These are phyloP conservation scores for Liolophura sinensis DNA, from an alignment of 1,140 invertebrate species.

Conservation along the genomic window DNA sequence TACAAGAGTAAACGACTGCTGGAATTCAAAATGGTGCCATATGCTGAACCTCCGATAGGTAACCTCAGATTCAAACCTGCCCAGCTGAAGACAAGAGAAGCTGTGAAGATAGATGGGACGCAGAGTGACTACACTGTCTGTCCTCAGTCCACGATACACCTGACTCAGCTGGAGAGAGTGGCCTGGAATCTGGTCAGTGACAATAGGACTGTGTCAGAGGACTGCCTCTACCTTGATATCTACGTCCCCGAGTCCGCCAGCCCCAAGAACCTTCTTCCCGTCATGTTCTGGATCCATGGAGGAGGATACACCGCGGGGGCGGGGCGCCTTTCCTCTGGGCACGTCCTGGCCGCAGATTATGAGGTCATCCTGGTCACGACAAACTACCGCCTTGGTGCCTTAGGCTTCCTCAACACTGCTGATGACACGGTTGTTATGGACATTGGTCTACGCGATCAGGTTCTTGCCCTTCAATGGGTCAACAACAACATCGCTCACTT, in stretches of 20 bases:
- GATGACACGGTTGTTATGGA: slow-evolving; percentile 38
- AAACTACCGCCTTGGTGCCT: slow-evolving; percentile 82
- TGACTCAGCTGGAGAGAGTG: too few relatives aligned
- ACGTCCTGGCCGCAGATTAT: slow-evolving; percentile 71
- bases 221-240: slow-evolving; percentile 11
- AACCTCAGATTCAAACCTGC: too few relatives aligned
- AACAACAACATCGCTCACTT: slow-evolving; percentile 73
- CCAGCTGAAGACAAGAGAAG: too few relatives aligned
- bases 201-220: not conserved
- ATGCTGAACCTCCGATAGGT: too few relatives aligned
- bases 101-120: too few relatives aligned
- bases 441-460: slow-evolving; percentile 64
- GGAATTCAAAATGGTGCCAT: too few relatives aligned
- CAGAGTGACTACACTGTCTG: too few relatives aligned
- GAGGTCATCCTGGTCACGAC: slow-evolving; percentile 79
- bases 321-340: slow-evolving; percentile 88
- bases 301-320: slow-evolving; percentile 88
- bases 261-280: slow-evolving; percentile 65
- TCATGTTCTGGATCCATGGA: slow-evolving; percentile 94
- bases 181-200: too few relatives aligned
- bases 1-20: too few relatives aligned
- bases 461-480: slow-evolving; percentile 74
- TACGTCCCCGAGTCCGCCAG: not conserved
- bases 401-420: slow-evolving; percentile 66
- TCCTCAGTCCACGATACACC: too few relatives aligned